These are phyloP conservation scores for Cryptophagus acutangulus DNA, from an alignment of 2,888 invertebrate species.

Conservation along the genomic window DNA sequence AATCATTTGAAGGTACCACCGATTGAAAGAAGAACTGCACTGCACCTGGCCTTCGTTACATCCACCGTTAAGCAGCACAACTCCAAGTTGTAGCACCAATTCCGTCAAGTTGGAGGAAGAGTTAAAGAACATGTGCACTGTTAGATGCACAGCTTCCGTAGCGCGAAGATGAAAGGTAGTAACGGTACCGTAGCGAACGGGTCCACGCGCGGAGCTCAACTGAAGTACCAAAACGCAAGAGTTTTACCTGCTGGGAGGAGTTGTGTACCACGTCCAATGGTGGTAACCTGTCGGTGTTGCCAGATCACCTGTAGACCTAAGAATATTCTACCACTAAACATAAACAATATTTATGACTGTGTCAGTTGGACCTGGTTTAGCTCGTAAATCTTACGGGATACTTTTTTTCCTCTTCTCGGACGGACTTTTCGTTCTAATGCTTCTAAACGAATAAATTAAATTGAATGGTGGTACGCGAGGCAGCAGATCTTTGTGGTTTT, in stretches of 20 bases:
- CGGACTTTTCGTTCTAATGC: slow-evolving; percentile 39
- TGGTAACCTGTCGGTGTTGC: slow-evolving; percentile 45
- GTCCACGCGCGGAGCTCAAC: slow-evolving; percentile 44
- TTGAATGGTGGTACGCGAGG: slow-evolving; percentile 28
- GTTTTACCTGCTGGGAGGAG: slow-evolving; percentile 43
- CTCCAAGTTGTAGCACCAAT: no score
- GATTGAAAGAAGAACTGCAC: neutral
- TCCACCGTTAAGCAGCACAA: slow-evolving; percentile 32
- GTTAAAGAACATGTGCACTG: no score
- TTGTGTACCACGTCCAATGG: slow-evolving; percentile 39
- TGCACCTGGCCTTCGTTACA: no score
- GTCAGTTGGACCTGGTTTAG: slow-evolving; percentile 48
- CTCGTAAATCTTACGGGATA: slow-evolving; percentile 47
- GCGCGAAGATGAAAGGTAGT: neutral
- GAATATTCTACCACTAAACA: slow-evolving; percentile 43
- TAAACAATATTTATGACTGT: slow-evolving; percentile 50
- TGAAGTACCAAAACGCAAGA: no score
- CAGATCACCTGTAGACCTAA: slow-evolving; percentile 42
- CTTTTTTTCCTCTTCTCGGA: slow-evolving; percentile 36
- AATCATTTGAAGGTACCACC: no score
- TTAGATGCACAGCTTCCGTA: slow-evolving; percentile 7
- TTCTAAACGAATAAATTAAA: slow-evolving; percentile 25
- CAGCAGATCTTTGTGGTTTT: slow-evolving; percentile 6
- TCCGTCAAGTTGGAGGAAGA: no score
- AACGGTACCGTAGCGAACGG: slow-evolving; percentile 17